Percentiles rank a stretch among this genome's conserved stretches.
Conservation (phyloP, 2,113 vertebrate species). For the Microcebus lehilahytsara region DNA sequence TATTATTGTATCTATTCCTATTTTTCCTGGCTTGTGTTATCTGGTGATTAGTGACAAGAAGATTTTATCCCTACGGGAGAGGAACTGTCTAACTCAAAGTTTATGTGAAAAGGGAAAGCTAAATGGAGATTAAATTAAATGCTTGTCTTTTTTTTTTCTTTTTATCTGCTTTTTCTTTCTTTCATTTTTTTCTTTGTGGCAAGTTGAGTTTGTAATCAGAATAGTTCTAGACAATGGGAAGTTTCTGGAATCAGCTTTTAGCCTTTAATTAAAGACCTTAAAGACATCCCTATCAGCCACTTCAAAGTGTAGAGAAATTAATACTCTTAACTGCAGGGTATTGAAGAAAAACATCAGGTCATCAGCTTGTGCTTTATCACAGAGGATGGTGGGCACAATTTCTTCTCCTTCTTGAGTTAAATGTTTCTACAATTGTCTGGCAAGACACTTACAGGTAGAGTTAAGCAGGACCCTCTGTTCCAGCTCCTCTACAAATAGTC, state of each 20-base stretch:
- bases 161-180: neutral
- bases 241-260: neutral
- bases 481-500: neutral
- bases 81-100: neutral
- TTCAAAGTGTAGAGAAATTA: neutral
- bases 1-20: neutral
- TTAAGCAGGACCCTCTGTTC: neutral
- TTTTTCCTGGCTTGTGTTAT: neutral
- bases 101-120: neutral
- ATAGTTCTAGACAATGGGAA: neutral
- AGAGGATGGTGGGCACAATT: neutral
- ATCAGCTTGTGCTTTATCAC: neutral
- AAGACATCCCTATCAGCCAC: neutral
- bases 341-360: neutral
- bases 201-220: neutral
- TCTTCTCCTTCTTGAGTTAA: neutral
- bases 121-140: neutral
- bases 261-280: neutral
- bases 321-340: neutral
- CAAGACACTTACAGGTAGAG: neutral
- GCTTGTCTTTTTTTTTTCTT: neutral
- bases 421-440: neutral
- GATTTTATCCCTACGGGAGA: neutral
- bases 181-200: neutral
- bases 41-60: slow-evolving; percentile 12